Base-by-base conservation (phyloP, 2,797 vertebrate species). In the Manis crassicaudata region DNA sequence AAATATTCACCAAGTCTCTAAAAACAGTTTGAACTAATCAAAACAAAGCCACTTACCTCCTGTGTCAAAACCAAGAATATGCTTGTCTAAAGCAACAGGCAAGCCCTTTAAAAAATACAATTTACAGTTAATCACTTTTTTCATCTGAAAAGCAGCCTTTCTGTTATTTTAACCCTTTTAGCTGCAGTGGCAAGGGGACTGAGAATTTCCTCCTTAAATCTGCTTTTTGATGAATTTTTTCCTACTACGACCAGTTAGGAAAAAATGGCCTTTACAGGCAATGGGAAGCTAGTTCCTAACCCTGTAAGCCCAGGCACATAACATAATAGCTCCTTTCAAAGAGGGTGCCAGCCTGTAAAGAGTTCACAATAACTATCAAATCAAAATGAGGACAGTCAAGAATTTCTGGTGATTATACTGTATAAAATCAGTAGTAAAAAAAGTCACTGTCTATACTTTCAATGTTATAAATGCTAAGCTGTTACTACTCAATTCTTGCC, bases 61-160 rank as follows among this genome's bases (percentile, higher is more conserved):
- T 0, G 99, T 99, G 97, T 99, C 99, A 97, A 99, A 99, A 75
- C 99, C 99, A 96, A 99, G 98, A 85, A 99, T 97, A 97, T 99
- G 99, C 96, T 99, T 99, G 90, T 99, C 99, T 97, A 99, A 98
- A 96, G 99, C 97, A 25, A 99, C 99, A 18, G 99, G 99, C 95
- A 99, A 95, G 46, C 99, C 99, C 99, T 99, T 97, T 0, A 84
- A 96, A 88, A 88, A 88, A 77, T n/a, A 63, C 1, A 65, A 79
- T 56, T 52, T 90, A 60, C 6, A 88, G n/a, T 93, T 85, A 77
- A 88, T 10, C 84, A 56, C 27, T n/a, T 94, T 94, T 91, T n/a
- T 96, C 43, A 85, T 17, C 21, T 84, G 43, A 91, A 70, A 83
- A 94, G 14, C 6, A 56, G 23, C 62, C 52, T 46, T 67, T 12